Percentiles rank a stretch among this genome's conserved stretches.
Evolutionary conservation across 2,888 invertebrate genomes (phyloP).

Genomic region (Trachelus troglodyta): DNA sequence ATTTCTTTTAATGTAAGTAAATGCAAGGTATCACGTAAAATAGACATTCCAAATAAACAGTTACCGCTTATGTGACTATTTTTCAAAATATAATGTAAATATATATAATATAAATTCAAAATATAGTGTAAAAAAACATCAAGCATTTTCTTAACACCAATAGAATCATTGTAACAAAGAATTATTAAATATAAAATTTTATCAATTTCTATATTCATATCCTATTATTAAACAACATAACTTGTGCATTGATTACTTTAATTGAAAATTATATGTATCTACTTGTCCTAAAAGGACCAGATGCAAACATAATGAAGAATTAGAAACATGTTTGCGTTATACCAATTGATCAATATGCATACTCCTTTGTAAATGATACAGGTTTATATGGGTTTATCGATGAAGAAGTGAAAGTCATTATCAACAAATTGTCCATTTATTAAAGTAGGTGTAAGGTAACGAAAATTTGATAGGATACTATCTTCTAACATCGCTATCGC

Average conservation of each 20-base stretch:
- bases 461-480: constrained; percentile 22
- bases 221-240: not conserved
- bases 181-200: no score
- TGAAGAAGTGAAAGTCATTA: not conserved
- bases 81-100: not conserved
- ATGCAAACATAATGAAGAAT: not conserved
- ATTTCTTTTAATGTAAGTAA: not conserved
- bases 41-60: no score
- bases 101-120: not conserved
- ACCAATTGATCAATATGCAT: no score
- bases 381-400: no score
- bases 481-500: not conserved
- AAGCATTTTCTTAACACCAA: not conserved
- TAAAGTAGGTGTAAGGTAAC: constrained; percentile 35
- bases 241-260: not conserved
- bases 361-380: no score
- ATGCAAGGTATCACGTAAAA: not conserved
- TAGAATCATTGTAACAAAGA: not conserved
- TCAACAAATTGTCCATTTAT: constrained; percentile 44
- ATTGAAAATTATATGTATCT: not conserved
- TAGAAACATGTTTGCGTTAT: no score
- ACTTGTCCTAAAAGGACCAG: not conserved
- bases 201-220: not conserved
- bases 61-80: no score
- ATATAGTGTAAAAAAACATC: not conserved